Conservation (phyloP, 2,888 invertebrate species). For the Drosophila gaucha region DNA sequence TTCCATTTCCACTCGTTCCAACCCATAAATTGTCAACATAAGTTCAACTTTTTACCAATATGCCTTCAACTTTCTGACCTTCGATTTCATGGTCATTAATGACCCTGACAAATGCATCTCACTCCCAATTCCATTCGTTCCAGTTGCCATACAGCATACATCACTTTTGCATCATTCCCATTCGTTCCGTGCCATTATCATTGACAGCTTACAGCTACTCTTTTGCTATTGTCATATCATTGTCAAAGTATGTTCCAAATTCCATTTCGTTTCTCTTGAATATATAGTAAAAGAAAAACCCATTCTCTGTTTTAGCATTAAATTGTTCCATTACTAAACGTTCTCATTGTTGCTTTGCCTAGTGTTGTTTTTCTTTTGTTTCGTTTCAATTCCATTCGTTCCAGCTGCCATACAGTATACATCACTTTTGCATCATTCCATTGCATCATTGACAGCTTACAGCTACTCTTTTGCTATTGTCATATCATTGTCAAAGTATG, state of each 20-base stretch:
- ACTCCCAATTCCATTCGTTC: neutral
- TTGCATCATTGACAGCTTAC: neutral
- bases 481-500: neutral
- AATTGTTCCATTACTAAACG: slow-evolving; percentile 3
- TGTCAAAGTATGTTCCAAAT: neutral
- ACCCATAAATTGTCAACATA: neutral
- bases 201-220: neutral
- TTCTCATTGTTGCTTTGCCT: no score
- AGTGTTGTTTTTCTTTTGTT: neutral
- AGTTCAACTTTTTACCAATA: neutral
- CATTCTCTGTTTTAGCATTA: no score
- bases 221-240: neutral
- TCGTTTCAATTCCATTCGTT: slow-evolving; percentile 10
- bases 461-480: neutral
- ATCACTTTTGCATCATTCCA: neutral
- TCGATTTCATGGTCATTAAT: no score
- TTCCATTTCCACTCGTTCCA: neutral
- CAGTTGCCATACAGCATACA: neutral
- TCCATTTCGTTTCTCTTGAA: slow-evolving; percentile 1
- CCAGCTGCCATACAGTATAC: neutral
- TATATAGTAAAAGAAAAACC: no score
- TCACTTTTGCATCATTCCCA: neutral
- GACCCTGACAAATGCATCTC: no score
- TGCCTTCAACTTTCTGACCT: neutral
- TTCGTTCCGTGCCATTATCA: neutral